phyloP scores from a whole-genome alignment of 2,888 invertebrate species.

The Nomada flava region DNA sequence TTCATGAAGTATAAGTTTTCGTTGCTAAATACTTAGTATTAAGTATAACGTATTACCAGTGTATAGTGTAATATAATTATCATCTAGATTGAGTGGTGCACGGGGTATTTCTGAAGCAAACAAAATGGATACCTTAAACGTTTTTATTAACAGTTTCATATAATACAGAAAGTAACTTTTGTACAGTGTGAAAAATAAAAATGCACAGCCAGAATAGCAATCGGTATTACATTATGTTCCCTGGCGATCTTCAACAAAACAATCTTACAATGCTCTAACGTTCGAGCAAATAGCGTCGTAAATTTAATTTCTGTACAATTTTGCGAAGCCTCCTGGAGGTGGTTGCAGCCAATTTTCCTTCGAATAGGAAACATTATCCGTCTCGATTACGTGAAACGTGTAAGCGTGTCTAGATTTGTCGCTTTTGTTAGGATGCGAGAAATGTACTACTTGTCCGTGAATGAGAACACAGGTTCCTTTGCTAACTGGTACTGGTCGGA shows the following conservation, averaged over 20 bases:
- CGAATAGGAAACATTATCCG: slow-evolving; percentile 90
- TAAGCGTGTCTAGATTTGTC: slow-evolving; percentile 95
- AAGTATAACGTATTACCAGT: not conserved
- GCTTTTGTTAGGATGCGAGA: slow-evolving; percentile 94
- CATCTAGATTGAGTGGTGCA: slow-evolving; percentile 13
- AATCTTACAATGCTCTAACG: not conserved
- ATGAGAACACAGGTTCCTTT: slow-evolving; percentile 96
- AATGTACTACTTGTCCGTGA: slow-evolving; percentile 97
- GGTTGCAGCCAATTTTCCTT: slow-evolving; percentile 95
- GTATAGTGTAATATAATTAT: slow-evolving; percentile 28
- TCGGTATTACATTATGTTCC: slow-evolving; percentile 25
- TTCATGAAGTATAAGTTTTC: slow-evolving; percentile 6
- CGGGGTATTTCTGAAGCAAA: not conserved
- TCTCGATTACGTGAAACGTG: slow-evolving; percentile 97
- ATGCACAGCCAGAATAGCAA: slow-evolving; percentile 51
- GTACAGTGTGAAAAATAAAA: slow-evolving; percentile 63
- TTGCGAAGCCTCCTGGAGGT: slow-evolving; percentile 89
- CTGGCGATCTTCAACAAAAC: slow-evolving; percentile 12
- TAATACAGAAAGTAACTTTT: slow-evolving; percentile 54
- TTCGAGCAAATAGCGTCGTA: not conserved
- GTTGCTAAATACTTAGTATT: not conserved
- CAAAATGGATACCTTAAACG: slow-evolving; percentile 19
- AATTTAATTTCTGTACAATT: slow-evolving; percentile 87
- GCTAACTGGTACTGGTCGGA: slow-evolving; percentile 91
- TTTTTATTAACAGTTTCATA: slow-evolving; percentile 61